These are phyloP conservation scores for Teleiodes luculella DNA, from an alignment of 2,888 invertebrate genomes.

Conservation along the genomic window DNA sequence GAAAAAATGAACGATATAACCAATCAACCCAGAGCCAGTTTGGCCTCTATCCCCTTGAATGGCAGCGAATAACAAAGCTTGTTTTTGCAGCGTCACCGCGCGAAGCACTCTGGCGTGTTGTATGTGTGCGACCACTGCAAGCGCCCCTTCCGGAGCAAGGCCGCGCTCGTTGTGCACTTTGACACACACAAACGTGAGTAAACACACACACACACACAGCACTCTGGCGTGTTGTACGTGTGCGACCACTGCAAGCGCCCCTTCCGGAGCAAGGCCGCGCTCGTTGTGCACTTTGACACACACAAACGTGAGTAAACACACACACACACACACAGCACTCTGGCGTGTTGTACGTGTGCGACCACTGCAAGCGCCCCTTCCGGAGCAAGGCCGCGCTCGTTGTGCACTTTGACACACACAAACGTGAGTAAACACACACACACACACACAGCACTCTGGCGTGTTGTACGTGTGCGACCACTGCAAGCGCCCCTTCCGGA, in stretches of 20 bases:
- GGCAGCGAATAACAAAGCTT: background rate
- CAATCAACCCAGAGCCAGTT: no score
- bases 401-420: slow-evolving; percentile 11
- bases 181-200: slow-evolving; percentile 56
- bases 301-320: no score
- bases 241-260: slow-evolving; percentile 55
- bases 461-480: slow-evolving; percentile 50
- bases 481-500: slow-evolving; percentile 51
- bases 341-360: slow-evolving; percentile 45
- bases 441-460: slow-evolving; percentile 35
- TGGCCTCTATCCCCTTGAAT: no score
- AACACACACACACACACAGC: slow-evolving; percentile 31
- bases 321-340: slow-evolving; percentile 33
- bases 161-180: slow-evolving; percentile 50
- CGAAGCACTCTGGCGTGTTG: slow-evolving; percentile 39
- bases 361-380: slow-evolving; percentile 52
- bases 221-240: slow-evolving; percentile 39
- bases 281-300: slow-evolving; percentile 54
- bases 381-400: slow-evolving; percentile 46
- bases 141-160: slow-evolving; percentile 47
- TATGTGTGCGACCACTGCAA: slow-evolving; percentile 58
- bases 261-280: slow-evolving; percentile 48
- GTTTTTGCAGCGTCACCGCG: slow-evolving; percentile 48
- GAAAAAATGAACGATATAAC: no score
- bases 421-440: no score